A percentile compares a stretch with the other conserved stretches of the same genome.
Evolutionary conservation across 2,888 invertebrate species (phyloP).

Genomic region (Branchinecta sandiegonensis): DNA sequence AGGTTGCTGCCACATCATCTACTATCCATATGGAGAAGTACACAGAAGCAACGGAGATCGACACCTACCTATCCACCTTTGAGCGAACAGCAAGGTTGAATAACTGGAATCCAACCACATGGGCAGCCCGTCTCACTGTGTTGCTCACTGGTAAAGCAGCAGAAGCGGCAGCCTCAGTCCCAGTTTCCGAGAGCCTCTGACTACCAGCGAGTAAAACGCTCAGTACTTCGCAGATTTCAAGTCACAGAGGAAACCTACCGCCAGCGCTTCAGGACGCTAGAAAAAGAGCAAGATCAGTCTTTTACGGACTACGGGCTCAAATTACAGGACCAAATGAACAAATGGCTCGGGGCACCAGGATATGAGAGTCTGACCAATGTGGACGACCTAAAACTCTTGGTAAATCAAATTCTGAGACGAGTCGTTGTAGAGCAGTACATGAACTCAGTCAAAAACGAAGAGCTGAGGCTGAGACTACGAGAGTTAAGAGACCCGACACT

Average conservation of each 20-base stretch:
- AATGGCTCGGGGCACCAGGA: neutral
- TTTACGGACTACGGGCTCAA: neutral
- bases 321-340: neutral
- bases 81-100: too few relatives aligned
- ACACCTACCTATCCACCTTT: too few relatives aligned
- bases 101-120: too few relatives aligned
- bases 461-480: neutral
- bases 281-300: conserved; percentile 6
- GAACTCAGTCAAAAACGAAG: neutral
- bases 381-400: neutral
- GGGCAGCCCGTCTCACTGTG: too few relatives aligned
- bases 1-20: too few relatives aligned
- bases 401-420: neutral
- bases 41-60: too few relatives aligned
- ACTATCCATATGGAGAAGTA: too few relatives aligned
- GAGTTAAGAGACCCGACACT: neutral
- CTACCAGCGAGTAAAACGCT: too few relatives aligned
- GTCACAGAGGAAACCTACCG: neutral
- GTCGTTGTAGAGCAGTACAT: neutral
- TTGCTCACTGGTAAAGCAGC: too few relatives aligned
- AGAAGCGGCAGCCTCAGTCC: too few relatives aligned
- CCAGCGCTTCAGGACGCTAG: neutral
- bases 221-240: neutral
- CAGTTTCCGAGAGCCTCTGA: too few relatives aligned
- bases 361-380: neutral